phyloP scores from a whole-genome alignment of 2,888 invertebrate species.

The Sinotaia quadrata region DNA sequence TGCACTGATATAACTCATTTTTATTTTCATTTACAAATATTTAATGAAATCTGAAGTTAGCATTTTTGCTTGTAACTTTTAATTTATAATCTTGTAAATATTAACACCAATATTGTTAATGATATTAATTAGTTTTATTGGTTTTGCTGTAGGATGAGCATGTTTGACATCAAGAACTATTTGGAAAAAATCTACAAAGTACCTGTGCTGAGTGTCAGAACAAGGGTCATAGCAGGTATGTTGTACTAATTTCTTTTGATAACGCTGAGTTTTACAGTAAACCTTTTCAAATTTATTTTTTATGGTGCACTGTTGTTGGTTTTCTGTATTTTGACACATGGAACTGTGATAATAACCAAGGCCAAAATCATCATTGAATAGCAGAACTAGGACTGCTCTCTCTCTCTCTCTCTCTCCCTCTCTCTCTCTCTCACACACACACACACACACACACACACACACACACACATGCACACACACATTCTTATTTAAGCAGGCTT shows the following conservation, averaged over 20 bases:
- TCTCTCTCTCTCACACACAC: background rate
- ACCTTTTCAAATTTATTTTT: too few species aligned
- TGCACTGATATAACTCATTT: too few species aligned
- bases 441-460: conserved; percentile 3
- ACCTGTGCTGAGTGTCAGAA: conserved; percentile 83
- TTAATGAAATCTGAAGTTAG: too few species aligned
- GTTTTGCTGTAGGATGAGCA: conserved; percentile 82
- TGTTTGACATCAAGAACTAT: conserved; percentile 90
- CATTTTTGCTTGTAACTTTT: too few species aligned
- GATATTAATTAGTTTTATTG: background rate
- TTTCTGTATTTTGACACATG: too few species aligned
- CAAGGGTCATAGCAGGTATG: conserved; percentile 82
- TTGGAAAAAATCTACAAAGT: conserved; percentile 95
- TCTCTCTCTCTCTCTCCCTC: background rate
- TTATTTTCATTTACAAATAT: background rate
- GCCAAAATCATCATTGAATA: too few species aligned
- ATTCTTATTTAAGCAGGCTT: background rate
- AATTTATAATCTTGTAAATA: too few species aligned
- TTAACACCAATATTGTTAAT: too few species aligned
- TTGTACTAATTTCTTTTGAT: background rate
- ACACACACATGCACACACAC: conserved; percentile 8
- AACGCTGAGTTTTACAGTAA: background rate
- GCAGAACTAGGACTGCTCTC: too few species aligned
- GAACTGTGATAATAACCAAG: too few species aligned
- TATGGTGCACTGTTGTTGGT: too few species aligned